Evolutionary conservation across 2,113 vertebrate species (phyloP), one percentile per base, ranked within the genome.

Genomic region (Neogobius melanostomus): DNA sequence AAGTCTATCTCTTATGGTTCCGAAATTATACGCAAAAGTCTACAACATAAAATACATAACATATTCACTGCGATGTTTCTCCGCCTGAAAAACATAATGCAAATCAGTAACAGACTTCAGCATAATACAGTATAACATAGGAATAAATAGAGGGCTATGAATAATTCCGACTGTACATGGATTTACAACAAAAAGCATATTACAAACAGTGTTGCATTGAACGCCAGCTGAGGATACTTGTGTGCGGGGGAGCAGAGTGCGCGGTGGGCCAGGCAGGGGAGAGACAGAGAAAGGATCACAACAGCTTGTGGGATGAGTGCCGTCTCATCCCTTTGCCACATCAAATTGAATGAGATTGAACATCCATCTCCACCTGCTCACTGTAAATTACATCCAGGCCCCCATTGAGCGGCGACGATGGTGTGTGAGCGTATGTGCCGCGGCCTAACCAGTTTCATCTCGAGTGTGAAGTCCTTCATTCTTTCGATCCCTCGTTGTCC

Each of bases 341-440:
- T 90, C 83, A 85, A 80, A 92, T 88, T 85, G 86, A 87, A 91
- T 87, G 85, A 88, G 84, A 89, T 86, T 83, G 83, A 88, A 90
- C 87, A 85, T 85, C 86, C 77, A 85, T 89, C 77, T 81, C 85
- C 85, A 91, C 86, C 87, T 88, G 88, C 83, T 88, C 81, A 87
- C 86, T 85, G 79, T 83, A 90, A 86, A 89, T 91, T 87, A 87
- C 85, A 85, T 81, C 8, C 67, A 71, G 75, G 77, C 82, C 52
- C 84, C 82, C 68, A 77, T 69, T 77, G 82, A 82, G 88, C 74
- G 75, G 57, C 76, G 76, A 71, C 71, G 80, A 84, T 77, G 76
- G 69, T 10, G 69, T 79, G 69, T 9, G 68, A 67, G 75, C 52
- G 67, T 77, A 72, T 63, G 71, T 76, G 69, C 79, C 74, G 69